Conservation (phyloP, 2,113 vertebrate genomes). For the Microtus ochrogaster region DNA sequence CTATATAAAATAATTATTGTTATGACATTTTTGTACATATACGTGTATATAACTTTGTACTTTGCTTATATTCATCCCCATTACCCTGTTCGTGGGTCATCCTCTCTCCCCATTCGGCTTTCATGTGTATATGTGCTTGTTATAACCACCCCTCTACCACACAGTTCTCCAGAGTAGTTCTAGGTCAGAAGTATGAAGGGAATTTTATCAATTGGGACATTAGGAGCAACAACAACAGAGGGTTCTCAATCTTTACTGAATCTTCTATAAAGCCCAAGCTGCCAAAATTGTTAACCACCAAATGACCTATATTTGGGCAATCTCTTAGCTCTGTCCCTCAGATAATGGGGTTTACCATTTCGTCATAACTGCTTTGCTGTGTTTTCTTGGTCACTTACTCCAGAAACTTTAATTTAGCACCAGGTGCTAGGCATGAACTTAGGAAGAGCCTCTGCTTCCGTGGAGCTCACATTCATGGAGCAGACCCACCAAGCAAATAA, state of each 20-base stretch:
- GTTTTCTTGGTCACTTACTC: background rate
- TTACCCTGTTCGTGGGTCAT: background rate
- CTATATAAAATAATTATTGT: background rate
- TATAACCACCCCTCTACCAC: background rate
- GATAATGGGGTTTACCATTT: background rate
- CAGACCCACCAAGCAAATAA: background rate
- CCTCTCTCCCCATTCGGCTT: background rate
- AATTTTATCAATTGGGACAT: background rate
- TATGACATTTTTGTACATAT: background rate
- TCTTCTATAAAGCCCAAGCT: conserved; percentile 13
- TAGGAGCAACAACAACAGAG: background rate
- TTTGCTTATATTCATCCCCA: background rate
- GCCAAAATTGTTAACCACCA: background rate
- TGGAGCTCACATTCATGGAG: background rate
- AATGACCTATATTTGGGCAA: background rate
- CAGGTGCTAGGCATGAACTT: background rate
- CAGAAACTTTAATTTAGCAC: background rate
- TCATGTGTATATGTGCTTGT: background rate
- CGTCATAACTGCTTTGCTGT: background rate
- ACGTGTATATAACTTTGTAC: background rate
- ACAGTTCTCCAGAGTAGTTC: background rate
- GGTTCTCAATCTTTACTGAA: background rate
- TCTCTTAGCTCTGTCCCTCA: background rate
- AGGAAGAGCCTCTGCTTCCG: background rate
- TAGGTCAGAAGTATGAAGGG: background rate